Base-by-base conservation (phyloP, 2,797 vertebrate species). In the Tragelaphus eurycerus region DNA sequence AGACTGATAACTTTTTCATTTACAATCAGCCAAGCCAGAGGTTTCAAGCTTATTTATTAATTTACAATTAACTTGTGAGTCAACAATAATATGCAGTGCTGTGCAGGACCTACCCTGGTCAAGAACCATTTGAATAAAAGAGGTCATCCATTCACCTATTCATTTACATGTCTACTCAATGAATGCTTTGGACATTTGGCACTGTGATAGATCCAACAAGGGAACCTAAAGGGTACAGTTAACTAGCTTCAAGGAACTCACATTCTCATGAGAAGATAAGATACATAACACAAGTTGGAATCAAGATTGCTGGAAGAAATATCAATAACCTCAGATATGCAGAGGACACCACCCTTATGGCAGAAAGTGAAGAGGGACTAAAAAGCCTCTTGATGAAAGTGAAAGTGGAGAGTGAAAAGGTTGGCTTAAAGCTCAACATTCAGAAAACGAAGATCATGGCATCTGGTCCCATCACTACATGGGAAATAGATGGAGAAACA, bases 71-170 rank as follows among this genome's bases (percentile, higher is more conserved):
- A 74, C 54, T 86, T 95, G 43, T 91, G 14, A 67, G 48, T 86
- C 88, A 92, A 85, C 12, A 90, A 55, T 38, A 95, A 93, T 11
- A 83, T 38, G 6, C 43, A 83, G 14, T 55, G 38, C 31, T 90
- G 54, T 29, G 86, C 31, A 96, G 82, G 62, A 86, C 46, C n/a
- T 48, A 88, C 50, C 38, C 17, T 74, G n/a, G 67, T 79, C 52
- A 89, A 95, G 84, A 95, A 64, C 87, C 5, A 94, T 31, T 19
- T 57, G 48, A 93, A 76, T 92, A 95, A 90, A 96, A 78, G 19
- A 57, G 89, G 29, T n/a, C 84, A 97, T 54, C 27, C 52, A 83
- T 43, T 79, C 46, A 86, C 71, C 43, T 54, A 57, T 54, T 81
- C 76, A 81, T 38, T 59, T 52, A 76, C 1, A 9, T 12, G 78